Percentiles rank a stretch among this genome's conserved stretches.
Evolutionary conservation across 2,113 vertebrate species (phyloP).

Genomic region (Herpetotheres cachinnans): DNA sequence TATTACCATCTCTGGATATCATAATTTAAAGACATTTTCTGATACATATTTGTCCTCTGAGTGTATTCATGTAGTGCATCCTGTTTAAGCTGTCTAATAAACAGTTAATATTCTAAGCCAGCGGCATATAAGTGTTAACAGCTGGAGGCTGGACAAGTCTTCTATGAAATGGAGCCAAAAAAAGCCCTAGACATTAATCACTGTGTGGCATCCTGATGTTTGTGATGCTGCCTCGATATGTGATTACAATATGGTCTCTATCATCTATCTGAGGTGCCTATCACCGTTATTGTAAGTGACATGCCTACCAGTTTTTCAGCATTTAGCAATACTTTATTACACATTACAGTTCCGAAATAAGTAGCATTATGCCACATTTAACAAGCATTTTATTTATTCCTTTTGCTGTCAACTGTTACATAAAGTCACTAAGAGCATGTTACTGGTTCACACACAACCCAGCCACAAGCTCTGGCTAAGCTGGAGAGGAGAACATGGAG

Average conservation of each 20-base stretch:
- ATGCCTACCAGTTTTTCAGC: neutral
- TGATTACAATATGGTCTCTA: neutral
- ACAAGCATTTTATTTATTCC: neutral
- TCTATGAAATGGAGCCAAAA: conserved; percentile 25
- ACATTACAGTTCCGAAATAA: neutral
- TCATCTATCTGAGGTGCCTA: neutral
- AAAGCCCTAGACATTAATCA: conserved; percentile 46
- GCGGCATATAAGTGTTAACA: neutral
- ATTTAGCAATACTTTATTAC: neutral
- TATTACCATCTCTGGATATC: neutral
- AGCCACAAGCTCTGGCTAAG: neutral
- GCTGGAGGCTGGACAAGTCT: conserved; percentile 11
- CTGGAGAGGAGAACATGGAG: neutral
- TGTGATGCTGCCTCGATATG: neutral
- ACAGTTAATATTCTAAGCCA: conserved; percentile 19
- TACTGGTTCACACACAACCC: neutral
- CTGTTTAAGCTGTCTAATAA: neutral
- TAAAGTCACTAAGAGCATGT: neutral
- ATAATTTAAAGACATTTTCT: neutral
- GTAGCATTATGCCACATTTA: neutral
- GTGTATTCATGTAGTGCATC: neutral
- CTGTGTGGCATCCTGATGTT: conserved; percentile 25
- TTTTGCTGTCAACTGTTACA: neutral
- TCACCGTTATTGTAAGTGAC: neutral
- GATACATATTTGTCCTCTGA: neutral